Percentiles rank a stretch among this genome's conserved stretches.
These are phyloP conservation scores for Copidosoma aretas DNA, from an alignment of 2,888 invertebrate genomes.

Conservation along the genomic window DNA sequence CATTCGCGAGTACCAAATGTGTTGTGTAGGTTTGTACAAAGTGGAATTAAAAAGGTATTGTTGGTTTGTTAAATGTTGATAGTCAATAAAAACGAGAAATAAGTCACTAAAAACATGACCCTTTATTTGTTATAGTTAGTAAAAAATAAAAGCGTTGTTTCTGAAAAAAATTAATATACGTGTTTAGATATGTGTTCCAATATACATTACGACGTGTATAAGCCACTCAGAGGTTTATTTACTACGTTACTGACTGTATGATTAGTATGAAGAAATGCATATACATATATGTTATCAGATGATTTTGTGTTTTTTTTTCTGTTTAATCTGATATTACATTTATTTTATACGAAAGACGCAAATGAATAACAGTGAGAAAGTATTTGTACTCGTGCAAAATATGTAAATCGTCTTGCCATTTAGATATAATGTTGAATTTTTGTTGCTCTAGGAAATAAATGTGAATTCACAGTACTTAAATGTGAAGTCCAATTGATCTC, in stretches of 20 bases:
- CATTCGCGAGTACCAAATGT: conserved; percentile 11
- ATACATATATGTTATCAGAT: conserved; percentile 13
- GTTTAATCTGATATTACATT: conserved; percentile 10
- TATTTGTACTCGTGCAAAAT: conserved; percentile 34
- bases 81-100: conserved; percentile 35
- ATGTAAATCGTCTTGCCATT: conserved; percentile 22
- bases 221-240: conserved; percentile 25
- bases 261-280: conserved; percentile 27
- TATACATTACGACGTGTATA: conserved; percentile 14
- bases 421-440: neutral
- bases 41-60: conserved; percentile 21
- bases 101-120: conserved; percentile 28
- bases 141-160: conserved; percentile 12
- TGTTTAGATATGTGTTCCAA: conserved; percentile 40
- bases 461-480: conserved; percentile 8
- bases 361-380: conserved; percentile 7
- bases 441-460: neutral
- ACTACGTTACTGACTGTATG: conserved; percentile 34
- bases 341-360: conserved; percentile 8
- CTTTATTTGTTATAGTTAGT: conserved; percentile 35
- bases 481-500: conserved; percentile 26
- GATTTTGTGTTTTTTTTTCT: conserved; percentile 5
- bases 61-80: conserved; percentile 37
- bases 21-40: conserved; percentile 23
- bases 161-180: conserved; percentile 17